Conservation (phyloP, 2,888 invertebrate genomes). For the Hecatera dysodea region DNA sequence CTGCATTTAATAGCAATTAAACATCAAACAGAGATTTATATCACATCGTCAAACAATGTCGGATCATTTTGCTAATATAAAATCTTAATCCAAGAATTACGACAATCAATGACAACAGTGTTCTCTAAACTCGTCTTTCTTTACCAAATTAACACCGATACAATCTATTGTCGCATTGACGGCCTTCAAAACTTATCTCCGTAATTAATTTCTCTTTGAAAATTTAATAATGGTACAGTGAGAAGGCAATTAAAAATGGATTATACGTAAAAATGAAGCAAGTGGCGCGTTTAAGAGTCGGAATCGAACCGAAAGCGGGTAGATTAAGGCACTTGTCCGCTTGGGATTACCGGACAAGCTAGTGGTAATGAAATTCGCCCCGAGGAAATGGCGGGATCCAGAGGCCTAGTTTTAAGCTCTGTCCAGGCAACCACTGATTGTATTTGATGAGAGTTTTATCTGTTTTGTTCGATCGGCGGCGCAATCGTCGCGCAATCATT, state of each 20-base stretch:
- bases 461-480: slow-evolving; percentile 81
- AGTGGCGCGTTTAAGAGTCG: slow-evolving; percentile 86
- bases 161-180: slow-evolving; percentile 86
- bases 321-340: slow-evolving; percentile 88
- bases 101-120: slow-evolving; percentile 80
- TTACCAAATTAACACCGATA: slow-evolving; percentile 87
- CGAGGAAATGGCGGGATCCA: slow-evolving; percentile 85
- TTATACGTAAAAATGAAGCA: slow-evolving; percentile 88
- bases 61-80: slow-evolving; percentile 70
- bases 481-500: slow-evolving; percentile 79
- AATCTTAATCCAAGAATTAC: slow-evolving; percentile 73
- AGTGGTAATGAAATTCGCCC: slow-evolving; percentile 90
- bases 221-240: slow-evolving; percentile 83
- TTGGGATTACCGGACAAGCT: slow-evolving; percentile 86
- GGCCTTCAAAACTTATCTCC: slow-evolving; percentile 83
- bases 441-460: slow-evolving; percentile 90
- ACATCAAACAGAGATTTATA: slow-evolving; percentile 62
- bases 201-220: slow-evolving; percentile 87
- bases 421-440: slow-evolving; percentile 87
- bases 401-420: slow-evolving; percentile 88
- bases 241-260: slow-evolving; percentile 89
- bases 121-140: slow-evolving; percentile 78
- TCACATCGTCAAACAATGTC: slow-evolving; percentile 69
- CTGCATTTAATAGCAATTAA: slow-evolving; percentile 56
- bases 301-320: slow-evolving; percentile 85